These are phyloP conservation scores for rabbit (Oryctolagus cuniculus) DNA, from an alignment of 2,113 vertebrate species.

Conservation along the genomic window DNA sequence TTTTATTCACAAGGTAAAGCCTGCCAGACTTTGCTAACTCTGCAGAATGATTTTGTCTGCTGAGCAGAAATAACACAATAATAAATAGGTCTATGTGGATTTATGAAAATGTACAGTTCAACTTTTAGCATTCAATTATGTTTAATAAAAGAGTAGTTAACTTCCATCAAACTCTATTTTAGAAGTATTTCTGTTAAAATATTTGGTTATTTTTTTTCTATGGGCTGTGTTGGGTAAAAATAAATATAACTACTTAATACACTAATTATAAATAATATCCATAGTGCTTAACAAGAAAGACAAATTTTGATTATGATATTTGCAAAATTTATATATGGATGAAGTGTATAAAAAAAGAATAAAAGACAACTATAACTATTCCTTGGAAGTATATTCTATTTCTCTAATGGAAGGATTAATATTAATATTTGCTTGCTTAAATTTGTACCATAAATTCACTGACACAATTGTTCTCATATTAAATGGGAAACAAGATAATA, in stretches of 20 bases:
- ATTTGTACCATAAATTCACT: slow-evolving; percentile 76
- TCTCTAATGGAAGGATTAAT: slow-evolving; percentile 42
- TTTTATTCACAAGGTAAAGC: slow-evolving; percentile 14
- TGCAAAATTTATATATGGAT: not conserved
- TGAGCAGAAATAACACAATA: slow-evolving; percentile 53
- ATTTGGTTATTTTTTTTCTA: slow-evolving; percentile 8
- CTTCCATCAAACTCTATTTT: slow-evolving; percentile 5
- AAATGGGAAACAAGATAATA: not conserved
- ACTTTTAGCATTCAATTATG: not conserved
- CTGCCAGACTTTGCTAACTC: slow-evolving; percentile 1
- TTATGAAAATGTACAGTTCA: slow-evolving; percentile 31
- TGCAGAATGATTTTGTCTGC: not conserved
- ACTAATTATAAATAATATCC: slow-evolving; percentile 16
- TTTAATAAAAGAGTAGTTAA: slow-evolving; percentile 31
- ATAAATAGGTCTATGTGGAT: not conserved
- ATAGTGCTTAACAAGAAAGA: not conserved
- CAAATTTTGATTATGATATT: not conserved
- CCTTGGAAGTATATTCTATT: slow-evolving; percentile 60
- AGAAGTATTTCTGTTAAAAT: not conserved
- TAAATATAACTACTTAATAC: not conserved
- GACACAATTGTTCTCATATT: slow-evolving; percentile 71
- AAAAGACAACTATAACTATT: slow-evolving; percentile 15
- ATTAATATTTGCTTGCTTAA: slow-evolving; percentile 43
- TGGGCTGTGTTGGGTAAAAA: not conserved
- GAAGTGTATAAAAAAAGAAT: not conserved